Evolutionary conservation across 2,888 invertebrate species (phyloP), one percentile per base, ranked within the genome.

Genomic region (Nycteola revayana): DNA sequence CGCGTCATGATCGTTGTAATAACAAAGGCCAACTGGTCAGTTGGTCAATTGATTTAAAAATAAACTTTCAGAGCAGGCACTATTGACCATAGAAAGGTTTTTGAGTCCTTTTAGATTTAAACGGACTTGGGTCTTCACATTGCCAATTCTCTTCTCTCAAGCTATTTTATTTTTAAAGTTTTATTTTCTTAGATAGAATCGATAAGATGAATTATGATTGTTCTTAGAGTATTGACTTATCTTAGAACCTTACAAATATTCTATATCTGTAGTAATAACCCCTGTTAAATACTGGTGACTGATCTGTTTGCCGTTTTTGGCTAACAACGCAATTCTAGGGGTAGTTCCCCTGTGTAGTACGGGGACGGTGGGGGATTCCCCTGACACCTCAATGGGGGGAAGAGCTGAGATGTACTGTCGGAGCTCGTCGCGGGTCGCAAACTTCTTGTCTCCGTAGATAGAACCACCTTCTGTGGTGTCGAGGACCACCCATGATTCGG

Each of bases 211-310:
- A n/a, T n/a, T n/a, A n/a, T n/a, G n/a, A n/a, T n/a, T n/a, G n/a
- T n/a, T n/a, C n/a, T n/a, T n/a, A n/a, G n/a, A n/a, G n/a, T n/a
- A n/a, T n/a, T n/a, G n/a, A n/a, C n/a, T n/a, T n/a, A n/a, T n/a
- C n/a, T n/a, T n/a, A n/a, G n/a, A n/a, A 26, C 1, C 2, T 25
- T 36, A 85, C 65, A 85, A 58, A 35, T 86, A 86, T 1, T 84
- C 66, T 0, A 86, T 48, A 8, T 68, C 65, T 0, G 47, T 38
- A 1, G 64, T 46, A 2, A 67, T 31, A 2, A 77, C 79, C 0
- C 62, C 67, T 1, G 66, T 55, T n/a, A 86, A 31, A 38, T 79
- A 79, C 1, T 61, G 54, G 29, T 85, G 82, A 0, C 72, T 61
- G 1, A 83, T 29, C 52, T 86, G 85, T 0, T 74, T 30, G 0